Percentiles rank a stretch among this genome's conserved stretches.
These are phyloP conservation scores for Athetis lepigone DNA, from an alignment of 2,888 invertebrate genomes.

Conservation along the genomic window DNA sequence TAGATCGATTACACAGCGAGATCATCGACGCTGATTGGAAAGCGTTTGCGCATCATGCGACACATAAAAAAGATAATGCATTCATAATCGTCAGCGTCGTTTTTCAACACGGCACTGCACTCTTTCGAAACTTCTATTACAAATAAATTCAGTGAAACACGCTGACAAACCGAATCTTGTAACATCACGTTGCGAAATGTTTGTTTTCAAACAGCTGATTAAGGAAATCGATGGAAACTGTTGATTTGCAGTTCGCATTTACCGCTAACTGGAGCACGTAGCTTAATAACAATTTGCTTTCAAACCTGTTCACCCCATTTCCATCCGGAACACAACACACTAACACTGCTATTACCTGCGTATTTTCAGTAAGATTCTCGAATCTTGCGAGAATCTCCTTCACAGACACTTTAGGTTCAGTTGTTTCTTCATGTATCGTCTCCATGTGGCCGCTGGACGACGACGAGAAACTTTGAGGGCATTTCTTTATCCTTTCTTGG, in stretches of 20 bases:
- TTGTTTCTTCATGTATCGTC: slow-evolving; percentile 94
- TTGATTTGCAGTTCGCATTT: slow-evolving; percentile 44
- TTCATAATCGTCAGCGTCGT: slow-evolving; percentile 66
- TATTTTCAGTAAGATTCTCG: slow-evolving; percentile 92
- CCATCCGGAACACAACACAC: slow-evolving; percentile 59
- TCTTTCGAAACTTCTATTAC: slow-evolving; percentile 64
- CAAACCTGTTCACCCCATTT: slow-evolving; percentile 64
- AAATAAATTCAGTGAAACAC: slow-evolving; percentile 56
- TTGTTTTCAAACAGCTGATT: slow-evolving; percentile 67
- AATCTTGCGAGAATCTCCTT: slow-evolving; percentile 95
- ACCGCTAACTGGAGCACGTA: slow-evolving; percentile 57
- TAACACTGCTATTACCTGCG: slow-evolving; percentile 71
- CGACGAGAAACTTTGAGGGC: slow-evolving; percentile 87
- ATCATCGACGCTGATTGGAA: slow-evolving; percentile 73
- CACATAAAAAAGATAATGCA: slow-evolving; percentile 66
- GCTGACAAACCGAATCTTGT: slow-evolving; percentile 64
- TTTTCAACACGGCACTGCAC: slow-evolving; percentile 66
- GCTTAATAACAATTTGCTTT: slow-evolving; percentile 59
- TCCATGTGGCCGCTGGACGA: slow-evolving; percentile 94
- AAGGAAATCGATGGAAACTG: slow-evolving; percentile 58
- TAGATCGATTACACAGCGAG: slow-evolving; percentile 71
- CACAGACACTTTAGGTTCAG: slow-evolving; percentile 95
- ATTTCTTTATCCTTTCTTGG: slow-evolving; percentile 79
- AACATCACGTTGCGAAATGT: slow-evolving; percentile 61
- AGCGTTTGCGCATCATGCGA: slow-evolving; percentile 62